A percentile compares a stretch with the other conserved stretches of the same genome.
Evolutionary conservation across 2,113 vertebrate species (phyloP).

Genomic region (Lota lota): DNA sequence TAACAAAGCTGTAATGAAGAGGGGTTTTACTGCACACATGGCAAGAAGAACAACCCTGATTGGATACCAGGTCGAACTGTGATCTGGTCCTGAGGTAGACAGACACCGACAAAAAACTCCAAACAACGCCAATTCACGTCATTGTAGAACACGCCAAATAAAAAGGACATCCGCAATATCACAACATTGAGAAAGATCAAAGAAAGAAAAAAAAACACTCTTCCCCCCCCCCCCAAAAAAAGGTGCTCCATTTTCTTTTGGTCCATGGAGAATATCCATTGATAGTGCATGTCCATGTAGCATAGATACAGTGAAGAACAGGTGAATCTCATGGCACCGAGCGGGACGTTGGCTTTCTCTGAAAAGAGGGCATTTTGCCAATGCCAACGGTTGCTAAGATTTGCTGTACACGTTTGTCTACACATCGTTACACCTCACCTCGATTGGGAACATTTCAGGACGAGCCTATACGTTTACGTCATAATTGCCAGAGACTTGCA

Average conservation of each 20-base stretch:
- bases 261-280: slow-evolving; percentile 69
- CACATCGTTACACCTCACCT: slow-evolving; percentile 39
- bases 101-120: slow-evolving; percentile 85
- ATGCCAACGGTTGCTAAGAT: slow-evolving; percentile 54
- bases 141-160: slow-evolving; percentile 69
- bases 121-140: slow-evolving; percentile 75
- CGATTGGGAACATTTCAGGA: slow-evolving; percentile 51
- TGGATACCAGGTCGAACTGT: slow-evolving; percentile 90
- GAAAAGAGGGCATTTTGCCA: slow-evolving; percentile 37
- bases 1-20: slow-evolving; percentile 76
- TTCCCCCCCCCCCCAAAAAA: slow-evolving; percentile 54
- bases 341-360: slow-evolving; percentile 52
- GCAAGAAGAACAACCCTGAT: slow-evolving; percentile 80
- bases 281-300: slow-evolving; percentile 72
- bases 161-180: slow-evolving; percentile 68
- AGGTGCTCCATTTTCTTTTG: slow-evolving; percentile 72
- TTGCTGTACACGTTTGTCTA: slow-evolving; percentile 47
- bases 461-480: slow-evolving; percentile 33
- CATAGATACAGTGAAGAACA: slow-evolving; percentile 60
- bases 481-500: slow-evolving; percentile 53
- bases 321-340: slow-evolving; percentile 65
- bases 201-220: slow-evolving; percentile 61
- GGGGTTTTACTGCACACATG: slow-evolving; percentile 75
- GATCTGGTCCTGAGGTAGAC: slow-evolving; percentile 99
- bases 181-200: slow-evolving; percentile 74